Evolutionary conservation across 2,888 invertebrate species (phyloP).

Genomic region (Papilio elwesi): DNA sequence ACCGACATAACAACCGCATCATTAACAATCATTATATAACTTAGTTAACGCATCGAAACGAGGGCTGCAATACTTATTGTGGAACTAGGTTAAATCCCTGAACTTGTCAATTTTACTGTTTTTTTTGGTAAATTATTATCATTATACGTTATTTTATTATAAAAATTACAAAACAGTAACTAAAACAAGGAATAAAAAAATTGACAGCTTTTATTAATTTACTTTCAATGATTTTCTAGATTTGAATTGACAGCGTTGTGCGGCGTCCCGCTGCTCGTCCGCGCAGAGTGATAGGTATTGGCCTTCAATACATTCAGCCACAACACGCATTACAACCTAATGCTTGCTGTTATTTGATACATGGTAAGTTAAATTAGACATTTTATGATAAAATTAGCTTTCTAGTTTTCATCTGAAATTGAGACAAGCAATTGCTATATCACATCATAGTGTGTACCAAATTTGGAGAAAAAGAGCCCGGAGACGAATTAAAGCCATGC

Average conservation of each 20-base stretch:
- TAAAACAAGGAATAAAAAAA: too few relatives aligned
- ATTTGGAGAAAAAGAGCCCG: too few relatives aligned
- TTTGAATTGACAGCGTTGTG: not conserved
- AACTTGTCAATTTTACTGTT: too few relatives aligned
- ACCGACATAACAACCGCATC: not conserved
- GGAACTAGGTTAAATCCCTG: slow-evolving; percentile 1
- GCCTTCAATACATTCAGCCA: slow-evolving; percentile 24
- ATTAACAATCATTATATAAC: slow-evolving; percentile 13
- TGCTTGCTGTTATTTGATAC: not conserved
- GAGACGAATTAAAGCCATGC: too few relatives aligned
- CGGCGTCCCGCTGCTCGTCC: slow-evolving; percentile 47
- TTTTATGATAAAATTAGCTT: not conserved
- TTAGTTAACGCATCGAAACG: not conserved
- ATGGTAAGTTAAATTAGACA: not conserved
- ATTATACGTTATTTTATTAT: too few relatives aligned
- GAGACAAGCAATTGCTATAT: not conserved
- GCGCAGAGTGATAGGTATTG: slow-evolving; percentile 18
- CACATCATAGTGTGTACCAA: too few relatives aligned
- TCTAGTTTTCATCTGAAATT: not conserved
- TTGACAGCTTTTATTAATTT: too few relatives aligned
- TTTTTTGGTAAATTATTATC: too few relatives aligned
- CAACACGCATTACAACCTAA: slow-evolving; percentile 11
- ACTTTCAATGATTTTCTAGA: not conserved
- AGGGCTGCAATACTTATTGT: not conserved
- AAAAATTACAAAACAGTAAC: too few relatives aligned